Percentiles rank a stretch among this genome's conserved stretches.
Conservation (phyloP, 2,797 vertebrate species). For the Neopelma chrysocephalum region DNA sequence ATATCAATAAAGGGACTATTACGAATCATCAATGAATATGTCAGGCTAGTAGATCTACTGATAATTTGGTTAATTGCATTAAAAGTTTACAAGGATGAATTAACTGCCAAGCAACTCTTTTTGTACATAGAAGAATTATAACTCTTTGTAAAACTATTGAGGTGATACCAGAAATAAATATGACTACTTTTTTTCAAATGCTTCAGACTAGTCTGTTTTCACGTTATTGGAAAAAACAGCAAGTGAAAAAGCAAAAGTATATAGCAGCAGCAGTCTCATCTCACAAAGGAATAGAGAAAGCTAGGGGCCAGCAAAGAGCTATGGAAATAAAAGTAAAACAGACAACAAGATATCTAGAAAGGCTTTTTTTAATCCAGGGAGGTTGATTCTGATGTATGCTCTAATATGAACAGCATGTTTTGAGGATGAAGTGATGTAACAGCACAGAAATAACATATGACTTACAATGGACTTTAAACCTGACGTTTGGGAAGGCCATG, state of each 20-base stretch:
- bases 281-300: not conserved
- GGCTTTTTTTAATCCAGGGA: not conserved
- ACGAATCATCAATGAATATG: not conserved
- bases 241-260: not conserved
- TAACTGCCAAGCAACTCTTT: not conserved
- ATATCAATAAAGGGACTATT: not conserved
- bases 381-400: not conserved
- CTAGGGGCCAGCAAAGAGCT: not conserved
- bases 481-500: not conserved
- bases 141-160: not conserved
- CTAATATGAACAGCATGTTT: not conserved
- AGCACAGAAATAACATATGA: not conserved
- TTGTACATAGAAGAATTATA: not conserved
- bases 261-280: not conserved
- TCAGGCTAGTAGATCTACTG: not conserved
- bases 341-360: not conserved
- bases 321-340: not conserved
- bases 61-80: constrained; percentile 2
- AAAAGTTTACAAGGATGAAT: constrained; percentile 4
- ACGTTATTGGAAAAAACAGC: not conserved
- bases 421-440: not conserved
- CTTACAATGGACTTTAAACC: not conserved
- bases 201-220: not conserved
- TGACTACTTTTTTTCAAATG: not conserved
- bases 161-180: not conserved